Evolutionary conservation across 1,140 invertebrate genomes (phyloP).

Genomic region (Choristoneura fumiferana): DNA sequence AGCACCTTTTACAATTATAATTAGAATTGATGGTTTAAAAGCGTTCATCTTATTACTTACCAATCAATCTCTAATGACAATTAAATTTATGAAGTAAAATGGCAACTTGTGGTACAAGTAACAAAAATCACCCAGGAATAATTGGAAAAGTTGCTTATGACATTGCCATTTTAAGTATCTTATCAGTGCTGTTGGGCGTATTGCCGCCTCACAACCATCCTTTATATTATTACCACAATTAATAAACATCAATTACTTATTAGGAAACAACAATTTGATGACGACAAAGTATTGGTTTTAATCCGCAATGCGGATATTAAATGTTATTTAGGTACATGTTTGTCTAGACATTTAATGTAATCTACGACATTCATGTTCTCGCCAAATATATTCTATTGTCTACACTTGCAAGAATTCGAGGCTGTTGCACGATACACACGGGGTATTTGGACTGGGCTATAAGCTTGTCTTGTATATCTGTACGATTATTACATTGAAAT

Average conservation of each 20-base stretch:
- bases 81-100: no score
- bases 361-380: slow-evolving; percentile 12
- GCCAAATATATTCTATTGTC: neutral
- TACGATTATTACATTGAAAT: slow-evolving; percentile 31
- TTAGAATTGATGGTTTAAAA: no score
- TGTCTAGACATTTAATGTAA: slow-evolving; percentile 4
- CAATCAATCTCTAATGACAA: no score
- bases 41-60: no score
- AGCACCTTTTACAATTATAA: no score
- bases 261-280: slow-evolving; percentile 21
- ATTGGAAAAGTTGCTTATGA: slow-evolving; percentile 16
- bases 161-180: slow-evolving; percentile 17
- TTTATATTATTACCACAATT: slow-evolving; percentile 24
- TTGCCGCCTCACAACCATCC: slow-evolving; percentile 39
- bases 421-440: slow-evolving; percentile 50
- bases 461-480: slow-evolving; percentile 27
- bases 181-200: neutral
- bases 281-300: neutral
- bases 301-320: slow-evolving; percentile 13
- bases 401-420: slow-evolving; percentile 38
- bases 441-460: slow-evolving; percentile 23
- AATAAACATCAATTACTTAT: slow-evolving; percentile 28
- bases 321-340: neutral
- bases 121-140: no score
- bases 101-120: no score